These are phyloP conservation scores for Charadrius vociferus DNA, from an alignment of 2,113 vertebrate genomes.

Conservation along the genomic window DNA sequence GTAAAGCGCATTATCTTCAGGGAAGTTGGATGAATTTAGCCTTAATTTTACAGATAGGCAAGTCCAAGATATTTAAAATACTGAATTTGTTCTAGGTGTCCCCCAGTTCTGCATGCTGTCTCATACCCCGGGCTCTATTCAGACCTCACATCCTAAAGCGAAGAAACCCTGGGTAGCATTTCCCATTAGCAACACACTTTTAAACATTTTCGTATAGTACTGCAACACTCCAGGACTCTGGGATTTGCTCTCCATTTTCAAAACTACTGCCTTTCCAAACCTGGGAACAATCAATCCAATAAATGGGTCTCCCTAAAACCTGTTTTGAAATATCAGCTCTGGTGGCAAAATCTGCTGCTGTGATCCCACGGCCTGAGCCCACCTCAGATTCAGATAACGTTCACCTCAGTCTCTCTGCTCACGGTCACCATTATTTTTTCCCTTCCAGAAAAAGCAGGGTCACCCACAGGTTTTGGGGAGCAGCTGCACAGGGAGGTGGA, in stretches of 20 bases:
- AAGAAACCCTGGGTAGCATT: background rate
- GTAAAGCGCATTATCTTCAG: background rate
- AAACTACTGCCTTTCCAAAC: background rate
- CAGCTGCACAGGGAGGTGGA: background rate
- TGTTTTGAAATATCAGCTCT: background rate
- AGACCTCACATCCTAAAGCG: background rate
- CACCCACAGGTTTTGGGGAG: background rate
- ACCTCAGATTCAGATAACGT: fast-evolving
- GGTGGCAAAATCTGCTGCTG: background rate
- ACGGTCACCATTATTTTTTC: background rate
- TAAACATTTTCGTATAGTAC: fast-evolving
- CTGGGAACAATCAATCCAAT: background rate
- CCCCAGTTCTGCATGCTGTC: background rate
- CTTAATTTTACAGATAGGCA: background rate
- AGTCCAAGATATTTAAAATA: background rate
- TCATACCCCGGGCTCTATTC: background rate
- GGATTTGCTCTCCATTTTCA: background rate
- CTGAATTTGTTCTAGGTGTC: background rate
- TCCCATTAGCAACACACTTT: background rate
- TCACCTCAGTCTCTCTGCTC: background rate
- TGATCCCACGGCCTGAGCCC: fast-evolving
- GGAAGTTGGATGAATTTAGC: background rate
- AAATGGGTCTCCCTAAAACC: background rate
- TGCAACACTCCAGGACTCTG: background rate
- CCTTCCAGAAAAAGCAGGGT: background rate